Evolutionary conservation across 1,140 invertebrate genomes (phyloP), one percentile per base, ranked within the genome.

Genomic region (Archivesica marissinica): DNA sequence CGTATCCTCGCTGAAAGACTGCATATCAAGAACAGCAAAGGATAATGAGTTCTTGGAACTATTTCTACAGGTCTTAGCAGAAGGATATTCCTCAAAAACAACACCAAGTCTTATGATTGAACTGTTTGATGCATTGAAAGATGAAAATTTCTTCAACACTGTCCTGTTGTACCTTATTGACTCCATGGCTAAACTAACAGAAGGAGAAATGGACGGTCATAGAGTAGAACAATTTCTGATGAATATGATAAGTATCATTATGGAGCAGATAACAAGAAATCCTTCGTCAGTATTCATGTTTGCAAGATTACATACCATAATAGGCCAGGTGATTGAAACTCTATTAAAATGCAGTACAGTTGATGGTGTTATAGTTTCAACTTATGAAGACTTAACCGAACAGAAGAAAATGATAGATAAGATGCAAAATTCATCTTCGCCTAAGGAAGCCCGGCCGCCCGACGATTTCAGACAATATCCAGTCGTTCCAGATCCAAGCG

Each of bases 401-500:
- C 15, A 47, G 20, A 72, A 50, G 25, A 50, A 72, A 15, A 33
- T 7, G 39, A 15, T 50, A 3, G 68, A 72, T n/a, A 50, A 50
- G 7, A 25, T 30, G 9, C 1, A 2, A 52, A 11, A 6, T 20
- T 1, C 17, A 2, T 1, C 30, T 28, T 11, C 1, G 20, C 1
- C 11, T 11, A 17, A 72, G 41, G 4, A 20, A 50, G 20, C 2
- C 66, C 2, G 35, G 30, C 88, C 92, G 11, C 89, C 87, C 0
- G 87, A 93, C 33, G 87, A 92, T 78, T 94, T 93, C 81, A 88
- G 93, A 4, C 64, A 78, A n/a, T 50, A 93, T 2, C 77, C 81
- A 23, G 81, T 93, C 28, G 59, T 90, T 50, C 93, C 93, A 15
- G 66, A 75, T 20, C 70, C 64, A 25, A 68, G 70, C 23, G 93